A percentile compares a stretch with the other conserved stretches of the same genome.
Evolutionary conservation across 2,888 invertebrate species (phyloP).

Genomic region (Apoda limacodes): DNA sequence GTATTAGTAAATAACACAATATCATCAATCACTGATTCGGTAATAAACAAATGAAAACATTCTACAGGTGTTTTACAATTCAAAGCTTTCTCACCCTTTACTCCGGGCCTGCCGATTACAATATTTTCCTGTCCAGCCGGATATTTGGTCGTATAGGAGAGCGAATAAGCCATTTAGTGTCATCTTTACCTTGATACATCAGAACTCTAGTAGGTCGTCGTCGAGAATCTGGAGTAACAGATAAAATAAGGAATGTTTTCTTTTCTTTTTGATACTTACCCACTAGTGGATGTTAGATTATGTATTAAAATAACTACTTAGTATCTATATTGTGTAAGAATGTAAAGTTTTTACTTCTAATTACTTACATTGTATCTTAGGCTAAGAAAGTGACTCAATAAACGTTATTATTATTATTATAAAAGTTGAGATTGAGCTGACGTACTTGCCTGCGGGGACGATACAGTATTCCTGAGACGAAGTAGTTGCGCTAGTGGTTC

Average conservation of each 20-base stretch:
- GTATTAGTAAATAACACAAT: too few species aligned
- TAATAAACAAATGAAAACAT: slow-evolving; percentile 12
- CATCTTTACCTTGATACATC: slow-evolving; percentile 12
- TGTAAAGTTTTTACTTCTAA: too few species aligned
- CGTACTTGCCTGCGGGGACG: slow-evolving; percentile 9
- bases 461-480: slow-evolving; percentile 3
- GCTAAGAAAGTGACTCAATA: too few species aligned
- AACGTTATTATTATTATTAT: too few species aligned
- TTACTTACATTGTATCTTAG: too few species aligned
- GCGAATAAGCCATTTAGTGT: slow-evolving; percentile 10
- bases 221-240: slow-evolving; percentile 10
- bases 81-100: slow-evolving; percentile 4
- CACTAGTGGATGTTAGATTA: too few species aligned
- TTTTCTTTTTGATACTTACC: too few species aligned
- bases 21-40: slow-evolving; percentile 2
- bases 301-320: too few species aligned
- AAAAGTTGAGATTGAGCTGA: slow-evolving; percentile 11
- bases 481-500: slow-evolving; percentile 10
- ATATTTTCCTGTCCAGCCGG: slow-evolving; percentile 11
- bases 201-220: slow-evolving; percentile 12
- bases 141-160: slow-evolving; percentile 9
- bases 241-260: too few species aligned
- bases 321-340: too few species aligned
- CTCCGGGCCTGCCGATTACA: slow-evolving; percentile 10
- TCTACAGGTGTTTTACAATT: slow-evolving; percentile 13